phyloP scores from a whole-genome alignment of 2,113 vertebrate species.

The Corydoras sp. region DNA sequence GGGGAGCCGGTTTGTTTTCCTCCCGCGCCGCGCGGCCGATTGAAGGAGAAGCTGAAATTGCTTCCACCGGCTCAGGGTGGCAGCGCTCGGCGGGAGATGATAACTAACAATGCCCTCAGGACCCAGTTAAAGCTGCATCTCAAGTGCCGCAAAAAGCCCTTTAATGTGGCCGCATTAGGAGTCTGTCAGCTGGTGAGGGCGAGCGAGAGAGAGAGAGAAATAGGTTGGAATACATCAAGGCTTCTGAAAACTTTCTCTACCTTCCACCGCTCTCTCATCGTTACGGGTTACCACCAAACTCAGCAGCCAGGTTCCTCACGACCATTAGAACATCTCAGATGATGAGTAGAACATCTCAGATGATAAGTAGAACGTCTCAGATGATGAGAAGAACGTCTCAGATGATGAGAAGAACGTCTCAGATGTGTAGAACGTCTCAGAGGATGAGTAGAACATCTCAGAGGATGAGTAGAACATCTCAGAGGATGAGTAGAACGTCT shows the following conservation, averaged over 20 bases:
- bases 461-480: no score
- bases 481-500: no score
- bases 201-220: conserved; percentile 32
- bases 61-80: conserved; percentile 63
- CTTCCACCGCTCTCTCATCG: conserved; percentile 2
- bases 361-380: no score
- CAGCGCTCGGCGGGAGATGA: conserved; percentile 81
- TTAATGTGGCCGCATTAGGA: conserved; percentile 49
- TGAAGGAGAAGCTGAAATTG: conserved; percentile 74
- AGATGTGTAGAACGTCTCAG: no score
- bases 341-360: no score
- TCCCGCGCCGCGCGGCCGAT: conserved; percentile 71
- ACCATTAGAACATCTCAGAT: no score
- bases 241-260: conserved; percentile 76
- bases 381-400: no score
- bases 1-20: conserved; percentile 57
- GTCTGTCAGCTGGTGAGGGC: no score
- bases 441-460: no score
- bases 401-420: no score
- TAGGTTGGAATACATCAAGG: conserved; percentile 58
- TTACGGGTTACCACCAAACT: no score
- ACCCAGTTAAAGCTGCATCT: conserved; percentile 88
- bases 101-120: conserved; percentile 89
- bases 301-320: no score
- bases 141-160: conserved; percentile 74